Evolutionary conservation across 2,797 vertebrate genomes (phyloP), one percentile per base, ranked within the genome.

Genomic region (Manis pentadactyla): DNA sequence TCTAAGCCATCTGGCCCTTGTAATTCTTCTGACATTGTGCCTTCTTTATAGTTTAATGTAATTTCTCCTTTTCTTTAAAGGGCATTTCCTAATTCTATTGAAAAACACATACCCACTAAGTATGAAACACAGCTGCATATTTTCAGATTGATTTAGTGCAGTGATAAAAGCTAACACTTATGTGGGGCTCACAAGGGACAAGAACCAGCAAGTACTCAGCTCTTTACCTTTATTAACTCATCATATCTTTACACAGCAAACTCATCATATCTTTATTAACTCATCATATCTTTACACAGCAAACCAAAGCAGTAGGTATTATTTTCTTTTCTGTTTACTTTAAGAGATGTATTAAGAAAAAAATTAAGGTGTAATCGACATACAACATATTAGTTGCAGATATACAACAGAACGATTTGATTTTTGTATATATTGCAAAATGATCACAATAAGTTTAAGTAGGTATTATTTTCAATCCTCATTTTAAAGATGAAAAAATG

Each of bases 21-120:
- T 82, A 42, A 90, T 78, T 71, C 53, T 87, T 71, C 69, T 77
- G 87, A 39, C 57, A 31, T 73, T 87, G 27, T 53, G 61, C 49
- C 55, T 77, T 74, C 53, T 69, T 73, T 49, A 64, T 17, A 78
- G 34, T 57, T 87, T 71, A 59, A 27, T 66, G 53, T 27, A 37
- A 64, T 51, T 82, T 78, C 39, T 87, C 49, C 49, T 84, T 91
- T 84, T 84, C 77, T 95, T 93, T 75, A 55, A 85, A 90, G 68
- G 63, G 59, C 29, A 59, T 68, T 94, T 89, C 34, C 53, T 91
- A 68, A 74, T 29, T 77, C 53, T 87, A 0, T 77, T 42, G 53
- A 91, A 78, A 87, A 1, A 21, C 21, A n/a, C 42, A 59, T 23
- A 64, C 61, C 21, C 2, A 19, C 59, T n/a, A 73, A 27, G 57